These are phyloP conservation scores for Ametastegia equiseti DNA, from an alignment of 2,888 invertebrate genomes.

Conservation along the genomic window DNA sequence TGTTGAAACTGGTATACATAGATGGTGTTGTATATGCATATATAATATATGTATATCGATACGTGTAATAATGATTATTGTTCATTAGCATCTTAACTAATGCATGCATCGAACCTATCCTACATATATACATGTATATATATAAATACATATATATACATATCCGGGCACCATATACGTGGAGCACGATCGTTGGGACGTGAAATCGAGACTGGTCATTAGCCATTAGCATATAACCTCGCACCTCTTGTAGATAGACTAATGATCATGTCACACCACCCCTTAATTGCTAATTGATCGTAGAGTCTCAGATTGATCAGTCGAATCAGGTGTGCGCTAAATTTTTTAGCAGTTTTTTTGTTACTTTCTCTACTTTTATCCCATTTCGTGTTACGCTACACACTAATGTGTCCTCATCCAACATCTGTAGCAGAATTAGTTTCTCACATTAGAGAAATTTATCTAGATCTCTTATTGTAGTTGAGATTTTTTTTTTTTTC, in stretches of 20 bases:
- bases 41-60: background rate
- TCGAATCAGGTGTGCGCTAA: background rate
- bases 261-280: constrained; percentile 66
- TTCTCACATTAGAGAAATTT: too few relatives aligned
- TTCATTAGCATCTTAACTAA: constrained; percentile 59
- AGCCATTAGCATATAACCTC: constrained; percentile 54
- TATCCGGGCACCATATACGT: too few relatives aligned
- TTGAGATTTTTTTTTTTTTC: too few relatives aligned
- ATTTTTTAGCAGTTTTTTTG: background rate
- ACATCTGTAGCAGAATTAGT: too few relatives aligned
- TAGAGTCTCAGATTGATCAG: constrained; percentile 25
- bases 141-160: too few relatives aligned
- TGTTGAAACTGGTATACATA: too few relatives aligned
- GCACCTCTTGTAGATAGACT: constrained; percentile 56
- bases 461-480: too few relatives aligned
- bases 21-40: background rate
- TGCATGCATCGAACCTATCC: constrained; percentile 49
- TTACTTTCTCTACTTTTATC: background rate
- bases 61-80: constrained; percentile 58
- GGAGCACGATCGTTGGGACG: constrained; percentile 47
- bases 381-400: background rate
- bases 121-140: too few relatives aligned
- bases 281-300: constrained; percentile 70
- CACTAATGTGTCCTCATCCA: too few relatives aligned
- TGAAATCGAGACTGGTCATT: constrained; percentile 46